These are phyloP conservation scores for Hucho hucho DNA, from an alignment of 2,113 vertebrate genomes.

Conservation along the genomic window DNA sequence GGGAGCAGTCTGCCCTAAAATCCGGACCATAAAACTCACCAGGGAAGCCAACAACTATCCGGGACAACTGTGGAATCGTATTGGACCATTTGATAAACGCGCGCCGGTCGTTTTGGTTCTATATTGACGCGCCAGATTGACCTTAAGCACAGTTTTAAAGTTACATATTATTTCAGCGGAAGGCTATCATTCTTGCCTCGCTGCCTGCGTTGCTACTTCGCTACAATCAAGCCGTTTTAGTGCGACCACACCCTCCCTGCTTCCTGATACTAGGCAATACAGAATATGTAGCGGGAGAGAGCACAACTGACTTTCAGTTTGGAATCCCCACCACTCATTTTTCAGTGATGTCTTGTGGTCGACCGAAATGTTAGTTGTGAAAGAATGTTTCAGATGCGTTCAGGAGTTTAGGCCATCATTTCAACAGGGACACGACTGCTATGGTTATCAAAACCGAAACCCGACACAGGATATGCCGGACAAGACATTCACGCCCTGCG, in stretches of 20 bases:
- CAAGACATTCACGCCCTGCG: slow-evolving; percentile 37
- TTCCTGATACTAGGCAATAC: slow-evolving; percentile 69
- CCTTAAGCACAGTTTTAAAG: not conserved
- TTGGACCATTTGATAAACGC: not conserved
- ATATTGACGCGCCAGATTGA: not conserved
- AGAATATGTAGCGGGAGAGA: slow-evolving; percentile 56
- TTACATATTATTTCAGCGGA: slow-evolving; percentile 8
- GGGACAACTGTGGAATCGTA: not conserved
- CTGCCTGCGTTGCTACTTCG: slow-evolving; percentile 21
- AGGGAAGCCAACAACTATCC: not conserved
- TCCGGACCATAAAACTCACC: slow-evolving; percentile 6
- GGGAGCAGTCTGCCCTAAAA: slow-evolving; percentile 37
- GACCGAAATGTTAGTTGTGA: not conserved
- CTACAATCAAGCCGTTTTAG: slow-evolving; percentile 46
- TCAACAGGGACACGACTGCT: slow-evolving; percentile 20
- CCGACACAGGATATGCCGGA: slow-evolving; percentile 38
- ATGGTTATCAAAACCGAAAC: slow-evolving; percentile 47
- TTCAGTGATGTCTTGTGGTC: not conserved
- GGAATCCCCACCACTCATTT: slow-evolving; percentile 50
- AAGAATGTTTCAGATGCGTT: not conserved
- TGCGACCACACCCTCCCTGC: slow-evolving; percentile 79
- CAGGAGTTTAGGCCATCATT: slow-evolving; percentile 5
- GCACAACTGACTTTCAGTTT: slow-evolving; percentile 51
- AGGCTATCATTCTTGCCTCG: slow-evolving; percentile 8
- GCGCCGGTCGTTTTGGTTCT: not conserved